A percentile compares a stretch with the other conserved stretches of the same genome.
phyloP scores from a whole-genome alignment of 2,888 invertebrate genomes.

The Aproaerema taeniolella region DNA sequence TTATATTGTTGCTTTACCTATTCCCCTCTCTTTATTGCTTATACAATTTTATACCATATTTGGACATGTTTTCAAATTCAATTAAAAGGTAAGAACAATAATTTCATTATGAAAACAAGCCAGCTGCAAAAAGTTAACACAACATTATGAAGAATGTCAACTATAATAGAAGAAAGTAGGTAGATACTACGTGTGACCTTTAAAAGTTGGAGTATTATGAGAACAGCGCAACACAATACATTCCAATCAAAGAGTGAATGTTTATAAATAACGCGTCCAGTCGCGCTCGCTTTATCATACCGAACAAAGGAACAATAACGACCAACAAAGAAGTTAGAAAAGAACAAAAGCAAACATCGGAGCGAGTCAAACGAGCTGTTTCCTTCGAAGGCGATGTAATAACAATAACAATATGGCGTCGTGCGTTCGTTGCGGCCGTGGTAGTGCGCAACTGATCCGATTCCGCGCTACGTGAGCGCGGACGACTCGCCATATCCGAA shows the following conservation, averaged over 20 bases:
- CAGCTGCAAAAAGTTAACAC: too few relatives aligned
- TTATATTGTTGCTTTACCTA: constrained; percentile 41
- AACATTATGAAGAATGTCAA: not conserved
- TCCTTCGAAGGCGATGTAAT: constrained; percentile 54
- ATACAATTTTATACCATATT: constrained; percentile 43
- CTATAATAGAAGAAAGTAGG: constrained; percentile 16
- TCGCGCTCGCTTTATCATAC: constrained; percentile 45
- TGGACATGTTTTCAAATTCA: constrained; percentile 31
- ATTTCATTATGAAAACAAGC: too few relatives aligned
- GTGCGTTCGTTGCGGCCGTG: constrained; percentile 31
- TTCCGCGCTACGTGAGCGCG: constrained; percentile 33
- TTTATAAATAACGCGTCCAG: constrained; percentile 56
- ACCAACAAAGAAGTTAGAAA: constrained; percentile 64
- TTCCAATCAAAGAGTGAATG: constrained; percentile 47
- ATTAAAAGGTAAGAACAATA: constrained; percentile 24
- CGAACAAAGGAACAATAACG: constrained; percentile 65
- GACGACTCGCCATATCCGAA: constrained; percentile 29
- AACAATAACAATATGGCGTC: constrained; percentile 60
- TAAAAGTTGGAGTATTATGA: constrained; percentile 31
- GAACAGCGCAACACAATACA: constrained; percentile 39
- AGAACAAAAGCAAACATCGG: constrained; percentile 61
- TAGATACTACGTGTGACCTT: constrained; percentile 26
- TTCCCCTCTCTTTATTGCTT: constrained; percentile 46
- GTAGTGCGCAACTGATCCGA: constrained; percentile 46
- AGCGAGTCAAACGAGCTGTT: constrained; percentile 53